Conservation (phyloP, 2,888 invertebrate genomes). For the Macrophya alboannulata region DNA sequence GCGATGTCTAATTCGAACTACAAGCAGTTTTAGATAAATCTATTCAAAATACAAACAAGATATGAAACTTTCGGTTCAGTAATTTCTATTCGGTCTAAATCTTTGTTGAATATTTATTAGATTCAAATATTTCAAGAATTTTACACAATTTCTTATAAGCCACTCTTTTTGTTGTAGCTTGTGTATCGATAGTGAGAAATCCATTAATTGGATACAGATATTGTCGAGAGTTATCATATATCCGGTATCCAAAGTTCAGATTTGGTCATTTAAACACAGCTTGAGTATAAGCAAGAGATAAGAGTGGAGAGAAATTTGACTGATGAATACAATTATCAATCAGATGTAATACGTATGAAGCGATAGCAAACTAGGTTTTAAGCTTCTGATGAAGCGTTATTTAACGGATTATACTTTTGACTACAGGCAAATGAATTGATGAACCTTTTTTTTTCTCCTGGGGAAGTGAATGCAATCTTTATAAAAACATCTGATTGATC, state of each 20-base stretch:
- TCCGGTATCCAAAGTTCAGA: neutral
- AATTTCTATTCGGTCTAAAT: too few relatives aligned
- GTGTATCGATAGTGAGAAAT: too few relatives aligned
- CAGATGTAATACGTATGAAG: neutral
- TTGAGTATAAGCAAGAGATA: neutral
- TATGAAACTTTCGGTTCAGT: too few relatives aligned
- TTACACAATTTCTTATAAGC: neutral
- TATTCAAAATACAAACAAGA: neutral
- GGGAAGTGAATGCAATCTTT: neutral
- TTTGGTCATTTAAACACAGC: neutral
- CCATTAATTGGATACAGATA: too few relatives aligned
- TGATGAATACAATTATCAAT: neutral
- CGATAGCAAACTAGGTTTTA: conserved; percentile 3
- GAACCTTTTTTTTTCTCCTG: neutral
- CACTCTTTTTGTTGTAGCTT: neutral
- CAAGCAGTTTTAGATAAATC: neutral
- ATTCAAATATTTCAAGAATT: neutral
- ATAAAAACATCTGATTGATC: neutral
- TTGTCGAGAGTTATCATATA: too few relatives aligned
- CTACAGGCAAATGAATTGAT: neutral
- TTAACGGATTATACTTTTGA: neutral
- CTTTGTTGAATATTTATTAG: too few relatives aligned
- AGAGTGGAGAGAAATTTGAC: neutral
- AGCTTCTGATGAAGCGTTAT: conserved; percentile 1
- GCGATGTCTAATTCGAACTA: neutral